Percentiles rank a stretch among this genome's conserved stretches.
phyloP scores from a whole-genome alignment of 2,113 vertebrate species.

The Paramisgurnus dabryanus region DNA sequence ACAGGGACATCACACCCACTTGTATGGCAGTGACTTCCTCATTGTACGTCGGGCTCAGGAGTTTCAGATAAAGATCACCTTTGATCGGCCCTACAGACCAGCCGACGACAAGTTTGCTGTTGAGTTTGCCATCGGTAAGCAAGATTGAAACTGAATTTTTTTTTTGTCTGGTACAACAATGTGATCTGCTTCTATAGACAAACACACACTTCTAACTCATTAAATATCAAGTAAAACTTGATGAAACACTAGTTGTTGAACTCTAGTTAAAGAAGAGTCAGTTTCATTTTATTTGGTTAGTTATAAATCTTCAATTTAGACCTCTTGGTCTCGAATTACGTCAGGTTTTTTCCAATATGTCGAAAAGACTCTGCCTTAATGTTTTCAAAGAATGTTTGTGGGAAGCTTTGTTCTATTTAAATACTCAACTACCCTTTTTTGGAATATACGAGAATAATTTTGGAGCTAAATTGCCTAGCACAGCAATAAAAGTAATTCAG shows the following conservation, averaged over 20 bases:
- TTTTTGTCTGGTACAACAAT: background rate
- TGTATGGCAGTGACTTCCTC: conserved; percentile 74
- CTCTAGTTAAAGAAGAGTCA: too few species aligned
- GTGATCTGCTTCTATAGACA: too few species aligned
- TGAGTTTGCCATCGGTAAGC: conserved; percentile 91
- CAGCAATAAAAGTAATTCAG: background rate
- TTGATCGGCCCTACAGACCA: conserved; percentile 82
- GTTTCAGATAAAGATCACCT: conserved; percentile 83
- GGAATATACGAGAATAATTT: background rate
- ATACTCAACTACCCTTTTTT: background rate
- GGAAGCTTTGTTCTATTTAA: background rate
- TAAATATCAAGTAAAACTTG: too few species aligned
- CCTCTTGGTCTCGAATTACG: too few species aligned
- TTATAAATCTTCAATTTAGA: too few species aligned
- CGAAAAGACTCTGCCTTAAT: background rate
- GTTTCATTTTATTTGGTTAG: too few species aligned
- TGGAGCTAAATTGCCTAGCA: background rate
- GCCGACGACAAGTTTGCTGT: conserved; percentile 82
- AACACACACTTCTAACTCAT: too few species aligned
- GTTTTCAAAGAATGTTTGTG: background rate
- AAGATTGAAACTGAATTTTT: too few species aligned
- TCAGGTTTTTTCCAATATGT: too few species aligned
- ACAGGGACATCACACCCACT: conserved; percentile 79
- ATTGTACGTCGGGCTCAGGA: conserved; percentile 88
- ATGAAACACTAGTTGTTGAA: too few species aligned